Conservation (phyloP, 2,797 vertebrate genomes). For the Karalla daura region DNA sequence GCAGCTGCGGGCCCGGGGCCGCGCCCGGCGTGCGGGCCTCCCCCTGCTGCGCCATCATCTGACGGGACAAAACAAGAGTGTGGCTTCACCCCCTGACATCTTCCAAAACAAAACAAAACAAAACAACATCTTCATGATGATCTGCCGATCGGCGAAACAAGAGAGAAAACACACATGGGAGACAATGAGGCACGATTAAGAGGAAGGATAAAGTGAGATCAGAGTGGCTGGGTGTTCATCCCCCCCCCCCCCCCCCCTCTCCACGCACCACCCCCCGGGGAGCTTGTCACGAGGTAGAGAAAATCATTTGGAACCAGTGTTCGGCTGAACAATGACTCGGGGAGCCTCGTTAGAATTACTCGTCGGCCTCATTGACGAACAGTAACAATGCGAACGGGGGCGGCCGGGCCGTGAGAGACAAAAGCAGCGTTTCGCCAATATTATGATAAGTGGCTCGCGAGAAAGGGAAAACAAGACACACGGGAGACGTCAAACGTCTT, state of each 20-base stretch:
- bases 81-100: conserved; percentile 21
- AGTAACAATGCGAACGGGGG: conserved; percentile 37
- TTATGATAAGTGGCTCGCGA: conserved; percentile 29
- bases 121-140: conserved; percentile 19
- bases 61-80: conserved; percentile 22
- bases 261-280: conserved; percentile 46
- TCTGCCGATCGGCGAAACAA: conserved; percentile 23
- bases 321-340: conserved; percentile 57
- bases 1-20: conserved; percentile 55
- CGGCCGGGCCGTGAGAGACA: conserved; percentile 46
- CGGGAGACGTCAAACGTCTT: conserved; percentile 19
- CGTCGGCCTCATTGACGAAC: conserved; percentile 30
- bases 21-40: conserved; percentile 63
- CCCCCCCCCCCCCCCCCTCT: conserved; percentile 37
- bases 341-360: conserved; percentile 46
- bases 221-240: conserved; percentile 47
- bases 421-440: conserved; percentile 40
- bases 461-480: too few relatives aligned
- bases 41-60: conserved; percentile 84
- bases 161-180: conserved; percentile 11
- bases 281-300: conserved; percentile 54
- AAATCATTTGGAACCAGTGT: conserved; percentile 52
- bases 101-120: too few relatives aligned
- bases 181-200: conserved; percentile 53
- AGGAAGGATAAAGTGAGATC: conserved; percentile 35